Base-by-base conservation (phyloP, 2,797 vertebrate genomes). In the Sebastes flavidus region DNA sequence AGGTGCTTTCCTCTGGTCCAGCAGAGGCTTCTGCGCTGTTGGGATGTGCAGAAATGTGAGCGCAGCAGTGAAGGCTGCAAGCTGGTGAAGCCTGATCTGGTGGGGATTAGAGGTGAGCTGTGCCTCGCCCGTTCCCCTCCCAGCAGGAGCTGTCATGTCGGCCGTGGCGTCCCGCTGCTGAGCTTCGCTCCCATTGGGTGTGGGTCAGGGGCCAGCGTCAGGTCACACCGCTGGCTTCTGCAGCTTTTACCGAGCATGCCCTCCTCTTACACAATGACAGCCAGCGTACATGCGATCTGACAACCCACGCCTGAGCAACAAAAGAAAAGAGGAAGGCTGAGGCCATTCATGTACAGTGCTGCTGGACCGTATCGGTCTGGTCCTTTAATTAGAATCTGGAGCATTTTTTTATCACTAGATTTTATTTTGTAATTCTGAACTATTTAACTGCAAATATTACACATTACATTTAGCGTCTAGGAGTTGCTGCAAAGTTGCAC, bases 131-230 rank as follows among this genome's bases (percentile, higher is more conserved):
- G 46, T 79, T 89, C 63, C 65, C 77, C 79, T 84, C 88, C 66
- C 93, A 85, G 91, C 89, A 80, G 89, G 91, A 91, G 91, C 92
- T 91, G 89, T 94, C 92, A 89, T 82, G 84, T 87, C 73, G 49
- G 75, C 87, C 22, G 12, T 12, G 73, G 86, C 25, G 29, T 86
- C 89, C 89, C 72, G 81, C 85, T 16, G 79, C 78, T 85, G 83
- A 90, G 90, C 85, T 77, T 65, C 75, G 38, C 79, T 92, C 89
- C 72, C 60, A 84, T 88, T 86, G 88, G 89, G 55, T 60, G 56
- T 65, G 32, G 78, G 86, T 88, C 87, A 88, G 85, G 82, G 91
- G 91, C 82, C 87, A 84, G 89, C 82, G 80, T 91, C 66, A 8
- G 92, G 93, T 92, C 94, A 91, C 75, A 6, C 38, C 3, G 1